Percentiles rank a stretch among this genome's conserved stretches.
phyloP scores from a whole-genome alignment of 2,797 vertebrate genomes.

The Microchirus variegatus region DNA sequence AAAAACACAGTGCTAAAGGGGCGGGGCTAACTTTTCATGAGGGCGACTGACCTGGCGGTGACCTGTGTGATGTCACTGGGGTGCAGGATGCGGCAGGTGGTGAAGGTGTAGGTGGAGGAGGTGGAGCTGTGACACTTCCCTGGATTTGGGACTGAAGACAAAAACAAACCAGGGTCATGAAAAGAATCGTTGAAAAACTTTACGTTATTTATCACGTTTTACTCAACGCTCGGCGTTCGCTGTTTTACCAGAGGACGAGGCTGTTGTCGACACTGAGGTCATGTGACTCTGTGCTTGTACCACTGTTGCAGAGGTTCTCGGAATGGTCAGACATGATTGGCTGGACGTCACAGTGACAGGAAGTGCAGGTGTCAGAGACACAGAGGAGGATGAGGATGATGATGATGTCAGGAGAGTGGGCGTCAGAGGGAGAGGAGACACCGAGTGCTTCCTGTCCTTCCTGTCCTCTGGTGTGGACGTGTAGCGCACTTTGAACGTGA shows the following conservation, averaged over 20 bases:
- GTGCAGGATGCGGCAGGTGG: constrained; percentile 95
- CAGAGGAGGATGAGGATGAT: no score
- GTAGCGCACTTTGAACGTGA: constrained; percentile 89
- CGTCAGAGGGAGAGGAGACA: constrained; percentile 40
- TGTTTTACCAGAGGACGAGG: constrained; percentile 52
- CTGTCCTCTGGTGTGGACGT: constrained; percentile 80
- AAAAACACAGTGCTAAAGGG: no score
- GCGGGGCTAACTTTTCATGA: no score
- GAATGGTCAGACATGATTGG: constrained; percentile 34
- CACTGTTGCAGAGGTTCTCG: constrained; percentile 25
- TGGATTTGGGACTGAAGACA: constrained; percentile 86
- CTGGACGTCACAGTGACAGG: constrained; percentile 11
- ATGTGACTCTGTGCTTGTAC: constrained; percentile 73
- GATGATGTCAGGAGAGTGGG: constrained; percentile 15
- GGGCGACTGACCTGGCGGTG: constrained; percentile 85
- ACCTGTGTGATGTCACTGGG: constrained; percentile 95
- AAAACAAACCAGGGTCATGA: not conserved
- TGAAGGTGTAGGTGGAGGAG: constrained; percentile 96
- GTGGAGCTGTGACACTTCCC: constrained; percentile 94
- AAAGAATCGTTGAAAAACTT: not conserved
- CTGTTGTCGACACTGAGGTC: constrained; percentile 19
- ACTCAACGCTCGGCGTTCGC: not conserved
- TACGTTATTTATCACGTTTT: no score
- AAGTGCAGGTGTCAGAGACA: constrained; percentile 1
- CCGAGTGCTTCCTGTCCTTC: constrained; percentile 58